These are phyloP conservation scores for Neodiprion virginianus DNA, from an alignment of 1,140 invertebrate species.

Conservation along the genomic window DNA sequence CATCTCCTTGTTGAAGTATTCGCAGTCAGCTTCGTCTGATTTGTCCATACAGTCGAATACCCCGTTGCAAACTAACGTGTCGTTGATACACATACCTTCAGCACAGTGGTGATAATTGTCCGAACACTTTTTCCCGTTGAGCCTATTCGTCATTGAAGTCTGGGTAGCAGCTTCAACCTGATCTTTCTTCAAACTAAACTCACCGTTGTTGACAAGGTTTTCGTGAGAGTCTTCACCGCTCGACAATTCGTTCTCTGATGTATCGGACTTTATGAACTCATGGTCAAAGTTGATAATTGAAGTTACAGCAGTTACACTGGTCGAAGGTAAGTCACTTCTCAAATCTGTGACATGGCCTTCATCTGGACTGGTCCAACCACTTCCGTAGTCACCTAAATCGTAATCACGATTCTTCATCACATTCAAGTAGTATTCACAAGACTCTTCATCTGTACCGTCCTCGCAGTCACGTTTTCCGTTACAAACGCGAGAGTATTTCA, in stretches of 20 bases:
- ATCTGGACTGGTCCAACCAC: not conserved
- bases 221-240: too few species aligned
- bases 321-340: not conserved
- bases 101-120: conserved; percentile 57
- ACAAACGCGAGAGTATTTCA: conserved; percentile 52
- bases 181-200: not conserved
- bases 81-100: conserved; percentile 50
- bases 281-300: conserved; percentile 8
- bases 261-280: not conserved
- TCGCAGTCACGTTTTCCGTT: conserved; percentile 56
- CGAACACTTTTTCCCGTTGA: conserved; percentile 39
- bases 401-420: conserved; percentile 10
- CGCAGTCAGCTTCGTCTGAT: conserved; percentile 59
- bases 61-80: conserved; percentile 55
- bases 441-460: conserved; percentile 59
- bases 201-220: too few species aligned
- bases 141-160: conserved; percentile 8
- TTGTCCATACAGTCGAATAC: conserved; percentile 56
- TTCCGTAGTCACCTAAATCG: not conserved
- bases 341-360: not conserved
- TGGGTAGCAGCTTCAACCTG: not conserved
- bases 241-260: not conserved
- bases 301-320: conserved; percentile 1
- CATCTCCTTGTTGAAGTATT: conserved; percentile 13
- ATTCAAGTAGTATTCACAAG: conserved; percentile 37